Conservation (phyloP, 1,140 invertebrate species). For the Drosophila bocqueti region DNA sequence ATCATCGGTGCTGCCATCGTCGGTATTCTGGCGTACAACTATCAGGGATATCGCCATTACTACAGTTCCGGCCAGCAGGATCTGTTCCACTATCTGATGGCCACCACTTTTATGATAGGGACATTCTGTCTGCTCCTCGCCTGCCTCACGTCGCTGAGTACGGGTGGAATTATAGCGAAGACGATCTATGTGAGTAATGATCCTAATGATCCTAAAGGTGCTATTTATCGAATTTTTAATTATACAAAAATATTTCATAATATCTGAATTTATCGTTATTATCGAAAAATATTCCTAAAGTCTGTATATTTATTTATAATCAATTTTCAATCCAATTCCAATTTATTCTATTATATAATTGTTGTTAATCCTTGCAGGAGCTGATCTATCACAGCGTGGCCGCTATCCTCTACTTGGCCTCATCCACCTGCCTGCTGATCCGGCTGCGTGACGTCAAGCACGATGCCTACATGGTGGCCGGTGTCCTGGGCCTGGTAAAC, state of each 20-base stretch:
- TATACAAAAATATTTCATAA: not conserved
- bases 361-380: constrained; percentile 87
- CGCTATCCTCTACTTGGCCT: constrained; percentile 89
- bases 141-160: constrained; percentile 90
- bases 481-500: constrained; percentile 91
- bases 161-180: constrained; percentile 92
- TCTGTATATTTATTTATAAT: too few species aligned
- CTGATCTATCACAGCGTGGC: constrained; percentile 91
- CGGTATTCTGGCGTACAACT: constrained; percentile 89
- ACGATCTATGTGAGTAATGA: constrained; percentile 92
- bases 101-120: constrained; percentile 89
- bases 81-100: constrained; percentile 90
- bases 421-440: constrained; percentile 88
- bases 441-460: constrained; percentile 86
- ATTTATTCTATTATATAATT: not conserved
- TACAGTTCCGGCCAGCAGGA: constrained; percentile 85
- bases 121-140: constrained; percentile 91
- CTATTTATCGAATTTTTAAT: not conserved
- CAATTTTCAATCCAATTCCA: too few species aligned
- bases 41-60: constrained; percentile 66
- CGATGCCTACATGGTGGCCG: constrained; percentile 88
- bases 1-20: constrained; percentile 90
- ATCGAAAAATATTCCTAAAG: not conserved
- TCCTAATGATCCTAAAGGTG: not conserved
- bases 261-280: not conserved